Percentiles rank a stretch among this genome's conserved stretches.
These are phyloP conservation scores for Vesta saturnalis DNA, from an alignment of 2,888 invertebrate genomes.

Conservation along the genomic window DNA sequence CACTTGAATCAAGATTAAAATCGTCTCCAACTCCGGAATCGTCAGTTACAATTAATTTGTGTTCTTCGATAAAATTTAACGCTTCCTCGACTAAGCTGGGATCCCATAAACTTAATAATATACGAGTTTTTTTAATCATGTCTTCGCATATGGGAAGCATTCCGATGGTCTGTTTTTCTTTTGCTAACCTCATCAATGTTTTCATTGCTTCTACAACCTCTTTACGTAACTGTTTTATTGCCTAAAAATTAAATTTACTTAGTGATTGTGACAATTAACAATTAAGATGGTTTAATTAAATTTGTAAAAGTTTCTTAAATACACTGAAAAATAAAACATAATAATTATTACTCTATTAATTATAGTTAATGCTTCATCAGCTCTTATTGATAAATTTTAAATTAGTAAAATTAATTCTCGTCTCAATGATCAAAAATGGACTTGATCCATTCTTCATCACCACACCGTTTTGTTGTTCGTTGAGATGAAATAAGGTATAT, in stretches of 20 bases:
- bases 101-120: conserved; percentile 86
- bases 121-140: conserved; percentile 81
- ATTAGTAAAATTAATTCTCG: no score
- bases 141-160: conserved; percentile 81
- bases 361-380: no score
- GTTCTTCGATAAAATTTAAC: conserved; percentile 82
- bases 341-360: no score
- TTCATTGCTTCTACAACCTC: conserved; percentile 84
- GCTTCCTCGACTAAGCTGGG: conserved; percentile 87
- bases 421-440: no score
- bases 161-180: conserved; percentile 76
- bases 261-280: no score
- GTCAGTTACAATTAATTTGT: conserved; percentile 66
- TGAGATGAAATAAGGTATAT: no score
- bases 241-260: conserved; percentile 53
- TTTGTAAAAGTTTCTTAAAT: no score
- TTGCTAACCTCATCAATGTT: conserved; percentile 75
- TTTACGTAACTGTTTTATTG: conserved; percentile 78
- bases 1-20: conserved; percentile 53
- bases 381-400: no score
- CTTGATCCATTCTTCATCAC: no score
- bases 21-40: conserved; percentile 59
- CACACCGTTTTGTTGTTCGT: no score
- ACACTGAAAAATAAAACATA: no score
- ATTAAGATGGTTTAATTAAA: no score